These are phyloP conservation scores for Trichechus manatus DNA, from an alignment of 2,113 vertebrate species.

Conservation along the genomic window DNA sequence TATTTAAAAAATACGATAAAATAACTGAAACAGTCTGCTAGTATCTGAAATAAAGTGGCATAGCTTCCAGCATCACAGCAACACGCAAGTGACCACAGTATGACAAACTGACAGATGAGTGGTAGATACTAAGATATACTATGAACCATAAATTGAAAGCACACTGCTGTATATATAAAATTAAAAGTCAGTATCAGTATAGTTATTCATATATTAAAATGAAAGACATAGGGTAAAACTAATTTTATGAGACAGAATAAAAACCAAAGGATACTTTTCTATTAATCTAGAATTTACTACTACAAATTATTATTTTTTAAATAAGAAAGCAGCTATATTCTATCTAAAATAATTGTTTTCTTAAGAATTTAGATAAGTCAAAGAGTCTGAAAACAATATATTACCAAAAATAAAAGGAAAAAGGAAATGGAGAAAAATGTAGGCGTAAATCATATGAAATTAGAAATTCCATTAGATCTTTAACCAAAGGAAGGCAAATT, in stretches of 20 bases:
- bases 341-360: conserved; percentile 43
- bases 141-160: neutral
- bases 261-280: neutral
- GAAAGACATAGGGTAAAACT: conserved; percentile 17
- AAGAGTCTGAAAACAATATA: neutral
- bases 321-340: neutral
- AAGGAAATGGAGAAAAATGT: neutral
- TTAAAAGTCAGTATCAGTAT: neutral
- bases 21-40: neutral
- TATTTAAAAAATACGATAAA: neutral
- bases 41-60: neutral
- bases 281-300: conserved; percentile 33
- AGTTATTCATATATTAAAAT: neutral
- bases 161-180: neutral
- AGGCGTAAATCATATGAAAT: conserved; percentile 13
- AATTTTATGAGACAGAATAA: conserved; percentile 19
- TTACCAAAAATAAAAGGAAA: conserved; percentile 38
- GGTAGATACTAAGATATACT: neutral
- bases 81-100: neutral
- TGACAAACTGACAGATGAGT: neutral
- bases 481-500: neutral
- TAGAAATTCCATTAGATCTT: conserved; percentile 40
- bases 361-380: conserved; percentile 8
- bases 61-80: neutral
- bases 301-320: conserved; percentile 45